Evolutionary conservation across 2,888 invertebrate genomes (phyloP), one percentile per base, ranked within the genome.

Genomic region (Agriopis aurantiaria): DNA sequence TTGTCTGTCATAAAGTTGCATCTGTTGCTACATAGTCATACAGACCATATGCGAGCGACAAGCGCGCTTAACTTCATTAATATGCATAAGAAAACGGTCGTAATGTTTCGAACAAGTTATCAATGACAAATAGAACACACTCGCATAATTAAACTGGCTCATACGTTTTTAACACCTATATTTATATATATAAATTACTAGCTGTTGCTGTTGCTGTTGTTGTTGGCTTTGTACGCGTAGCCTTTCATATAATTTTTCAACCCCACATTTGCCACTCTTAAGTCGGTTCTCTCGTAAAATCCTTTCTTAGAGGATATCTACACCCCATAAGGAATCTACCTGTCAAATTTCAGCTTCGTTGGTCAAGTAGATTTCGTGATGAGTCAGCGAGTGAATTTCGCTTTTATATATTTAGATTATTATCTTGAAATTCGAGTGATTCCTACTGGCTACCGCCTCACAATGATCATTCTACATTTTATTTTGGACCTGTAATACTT

Each of bases 1-100:
- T 81, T 78, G 82, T 78, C 82, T 75, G 79, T 84, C 82, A 85
- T 84, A 84, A 84, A 85, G 79, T 84, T 76, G 81, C 84, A 81
- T 80, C 81, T 80, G 79, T 80, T 81, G 78, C 43, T 56, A 65
- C 56, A 64, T 59, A 64, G 68, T 73, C 71, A 72, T 73, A 68
- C 63, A 53, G 59, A 57, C 57, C 59, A 71, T 56, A 73, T 70
- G 75, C 64, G 65, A 65, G 73, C 71, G 62, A 70, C 62, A 58
- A 55, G 66, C 64, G 43, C 70, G 62, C 53, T 23, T 23, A 23
- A 62, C 52, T 43, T 52, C 45, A 60, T 60, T 49, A 51, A 41
- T 51, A 49, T 60, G 59, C 49, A 40, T 74, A 74, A 66, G 78
- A 71, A 74, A 71, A 75, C 71, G 69, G 71, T 74, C 72, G 71